These are phyloP conservation scores for Pseudochirops corinnae DNA, from an alignment of 2,797 vertebrate species.

Conservation along the genomic window DNA sequence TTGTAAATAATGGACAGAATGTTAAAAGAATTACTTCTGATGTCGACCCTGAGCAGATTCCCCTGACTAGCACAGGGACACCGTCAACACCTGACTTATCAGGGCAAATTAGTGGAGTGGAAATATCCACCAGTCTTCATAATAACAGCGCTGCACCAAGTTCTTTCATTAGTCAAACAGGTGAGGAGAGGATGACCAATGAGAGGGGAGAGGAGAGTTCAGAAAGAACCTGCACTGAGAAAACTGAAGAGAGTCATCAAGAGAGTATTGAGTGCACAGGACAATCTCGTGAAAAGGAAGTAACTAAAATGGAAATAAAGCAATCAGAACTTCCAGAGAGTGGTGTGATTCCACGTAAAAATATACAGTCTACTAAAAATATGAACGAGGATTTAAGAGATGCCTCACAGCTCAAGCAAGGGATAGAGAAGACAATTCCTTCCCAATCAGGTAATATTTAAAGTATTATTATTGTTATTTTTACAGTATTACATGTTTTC, in stretches of 20 bases:
- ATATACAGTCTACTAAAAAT: slow-evolving; percentile 44
- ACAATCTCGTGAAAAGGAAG: slow-evolving; percentile 48
- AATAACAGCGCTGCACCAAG: slow-evolving; percentile 18
- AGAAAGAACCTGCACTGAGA: slow-evolving; percentile 35
- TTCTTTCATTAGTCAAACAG: slow-evolving; percentile 38
- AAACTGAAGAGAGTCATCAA: slow-evolving; percentile 55
- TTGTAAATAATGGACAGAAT: slow-evolving; percentile 57
- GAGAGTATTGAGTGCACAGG: background rate
- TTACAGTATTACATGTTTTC: slow-evolving; percentile 39
- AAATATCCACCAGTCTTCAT: slow-evolving; percentile 52
- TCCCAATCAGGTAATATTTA: slow-evolving; percentile 66
- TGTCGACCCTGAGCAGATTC: slow-evolving; percentile 53
- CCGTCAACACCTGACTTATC: slow-evolving; percentile 52
- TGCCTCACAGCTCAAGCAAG: slow-evolving; percentile 55
- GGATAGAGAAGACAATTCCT: slow-evolving; percentile 57
- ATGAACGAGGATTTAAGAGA: slow-evolving; percentile 40
- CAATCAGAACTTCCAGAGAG: slow-evolving; percentile 44
- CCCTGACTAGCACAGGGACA: slow-evolving; percentile 57
- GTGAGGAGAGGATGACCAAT: slow-evolving; percentile 32
- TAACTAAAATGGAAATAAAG: slow-evolving; percentile 23
- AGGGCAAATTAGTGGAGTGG: slow-evolving; percentile 45
- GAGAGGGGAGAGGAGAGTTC: slow-evolving; percentile 44
- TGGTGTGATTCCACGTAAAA: background rate
- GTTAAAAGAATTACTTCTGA: slow-evolving; percentile 54
- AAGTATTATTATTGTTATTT: slow-evolving; percentile 33